Percentiles rank a stretch among this genome's conserved stretches.
phyloP scores from a whole-genome alignment of 2,888 invertebrate species.

The Acronicta leporina region DNA sequence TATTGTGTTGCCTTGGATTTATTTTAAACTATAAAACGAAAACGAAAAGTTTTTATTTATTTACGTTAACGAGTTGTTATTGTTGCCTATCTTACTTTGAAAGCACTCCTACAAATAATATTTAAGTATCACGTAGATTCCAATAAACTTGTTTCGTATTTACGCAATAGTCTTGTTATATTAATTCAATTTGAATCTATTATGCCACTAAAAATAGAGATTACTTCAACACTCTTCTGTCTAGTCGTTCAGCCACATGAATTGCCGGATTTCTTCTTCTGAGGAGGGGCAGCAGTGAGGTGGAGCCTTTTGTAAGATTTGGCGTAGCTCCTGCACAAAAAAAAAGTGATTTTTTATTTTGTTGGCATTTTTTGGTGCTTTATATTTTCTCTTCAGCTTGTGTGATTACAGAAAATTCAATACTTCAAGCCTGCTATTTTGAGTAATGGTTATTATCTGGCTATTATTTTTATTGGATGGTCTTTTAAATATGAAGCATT shows the following conservation, averaged over 20 bases:
- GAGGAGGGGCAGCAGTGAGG: conserved; percentile 92
- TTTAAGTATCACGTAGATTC: background rate
- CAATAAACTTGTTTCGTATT: conserved; percentile 1
- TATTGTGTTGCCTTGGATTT: too few relatives aligned
- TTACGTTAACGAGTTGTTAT: too few relatives aligned
- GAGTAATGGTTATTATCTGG: too few relatives aligned
- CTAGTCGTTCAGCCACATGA: conserved; percentile 89
- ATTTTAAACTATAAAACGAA: too few relatives aligned
- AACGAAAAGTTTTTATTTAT: too few relatives aligned
- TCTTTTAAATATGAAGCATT: too few relatives aligned
- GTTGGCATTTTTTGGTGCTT: background rate
- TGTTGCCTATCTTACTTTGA: too few relatives aligned
- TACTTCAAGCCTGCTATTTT: too few relatives aligned
- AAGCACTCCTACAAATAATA: too few relatives aligned
- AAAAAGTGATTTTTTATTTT: conserved; percentile 2
- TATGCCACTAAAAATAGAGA: conserved; percentile 11
- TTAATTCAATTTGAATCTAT: background rate
- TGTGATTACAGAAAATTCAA: background rate
- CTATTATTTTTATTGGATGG: too few relatives aligned
- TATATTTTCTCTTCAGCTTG: background rate
- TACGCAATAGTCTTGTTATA: background rate
- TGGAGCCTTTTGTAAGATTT: conserved; percentile 80
- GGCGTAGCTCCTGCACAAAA: conserved; percentile 75
- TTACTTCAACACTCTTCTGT: conserved; percentile 17
- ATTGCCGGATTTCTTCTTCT: conserved; percentile 90